Evolutionary conservation across 2,113 vertebrate genomes (phyloP).

Genomic region (Centropristis striata): DNA sequence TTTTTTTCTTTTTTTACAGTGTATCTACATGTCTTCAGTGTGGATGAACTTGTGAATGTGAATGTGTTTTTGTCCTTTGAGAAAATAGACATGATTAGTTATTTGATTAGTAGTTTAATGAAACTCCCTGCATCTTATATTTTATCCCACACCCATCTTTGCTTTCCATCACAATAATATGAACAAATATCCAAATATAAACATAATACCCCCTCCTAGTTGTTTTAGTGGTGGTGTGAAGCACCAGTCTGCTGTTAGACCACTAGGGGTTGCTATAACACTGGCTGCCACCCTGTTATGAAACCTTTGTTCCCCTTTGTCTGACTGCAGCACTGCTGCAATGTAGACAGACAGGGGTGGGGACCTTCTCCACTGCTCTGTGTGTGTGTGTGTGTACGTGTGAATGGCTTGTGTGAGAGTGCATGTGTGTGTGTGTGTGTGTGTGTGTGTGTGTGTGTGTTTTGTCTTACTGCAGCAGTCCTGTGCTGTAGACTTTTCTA

Average conservation of each 20-base stretch:
- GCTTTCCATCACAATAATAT: background rate
- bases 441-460: slow-evolving; percentile 6
- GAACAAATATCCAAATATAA: background rate
- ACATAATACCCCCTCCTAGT: background rate
- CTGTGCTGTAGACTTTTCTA: slow-evolving; percentile 40
- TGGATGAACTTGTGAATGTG: too few species aligned
- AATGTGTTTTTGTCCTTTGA: too few species aligned
- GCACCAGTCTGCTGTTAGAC: slow-evolving; percentile 8
- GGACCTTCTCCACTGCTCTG: slow-evolving; percentile 48
- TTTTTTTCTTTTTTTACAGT: too few species aligned
- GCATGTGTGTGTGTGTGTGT: background rate
- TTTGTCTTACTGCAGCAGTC: slow-evolving; percentile 63
- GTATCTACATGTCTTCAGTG: too few species aligned
- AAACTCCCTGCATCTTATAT: background rate
- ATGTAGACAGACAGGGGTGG: slow-evolving; percentile 69
- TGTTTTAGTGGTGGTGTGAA: background rate
- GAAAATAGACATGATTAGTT: too few species aligned
- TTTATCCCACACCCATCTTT: background rate
- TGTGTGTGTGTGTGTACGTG: slow-evolving; percentile 8
- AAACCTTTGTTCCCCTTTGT: slow-evolving; percentile 67
- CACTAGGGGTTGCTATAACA: slow-evolving; percentile 53
- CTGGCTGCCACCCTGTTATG: slow-evolving; percentile 42
- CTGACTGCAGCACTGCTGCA: slow-evolving; percentile 77
- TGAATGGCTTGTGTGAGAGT: slow-evolving; percentile 8
- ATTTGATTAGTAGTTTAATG: too few species aligned